Base-by-base conservation (phyloP, 2,113 vertebrate genomes). In the Pampusana beccarii region DNA sequence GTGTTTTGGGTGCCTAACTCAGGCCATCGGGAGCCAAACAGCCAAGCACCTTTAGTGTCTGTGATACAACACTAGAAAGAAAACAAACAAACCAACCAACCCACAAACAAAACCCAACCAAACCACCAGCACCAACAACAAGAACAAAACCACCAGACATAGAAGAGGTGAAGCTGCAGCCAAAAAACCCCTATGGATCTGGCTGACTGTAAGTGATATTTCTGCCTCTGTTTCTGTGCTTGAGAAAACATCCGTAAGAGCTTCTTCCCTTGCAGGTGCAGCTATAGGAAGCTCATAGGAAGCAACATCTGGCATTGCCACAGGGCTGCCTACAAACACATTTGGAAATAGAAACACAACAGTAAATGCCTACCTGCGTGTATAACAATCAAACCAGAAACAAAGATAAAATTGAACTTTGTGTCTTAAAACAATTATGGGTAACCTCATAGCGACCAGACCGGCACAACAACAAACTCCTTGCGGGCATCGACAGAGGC, bases 401-500 rank as follows among this genome's bases (percentile, higher is more conserved):
- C 10, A 60, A 89, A 57, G 60, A 74, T 26, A 25, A 44, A n/a
- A 58, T 29, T 10, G 18, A 69, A 64, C 25, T 64, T 36, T 4
- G 11, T 40, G 12, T 69, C 50, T 65, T 58, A 42, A 86, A 82
- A 60, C 31, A 44, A 36, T 38, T 36, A 38, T 1, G 10, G 25
- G n/a, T 23, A 79, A 71, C 13, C 44, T 74, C 50, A 9, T 6
- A 71, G 36, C 10, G 58, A 91, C 57, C 44, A 61, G n/a, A n/a
- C 7, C 1, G 1, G 14, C 24, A 48, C 33, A 61, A 57, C 34
- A 51, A 34, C 48, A 66, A 57, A 62, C 53, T 70, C 40, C 17
- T 15, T 0, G 0, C 18, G 44, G 17, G 21, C 31, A 44, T 5
- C 1, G 2, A 33, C 53, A 66, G 16, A 50, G 48, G 25, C 2